Base-by-base conservation (phyloP, 2,113 vertebrate genomes). In the Symphodus melops region DNA sequence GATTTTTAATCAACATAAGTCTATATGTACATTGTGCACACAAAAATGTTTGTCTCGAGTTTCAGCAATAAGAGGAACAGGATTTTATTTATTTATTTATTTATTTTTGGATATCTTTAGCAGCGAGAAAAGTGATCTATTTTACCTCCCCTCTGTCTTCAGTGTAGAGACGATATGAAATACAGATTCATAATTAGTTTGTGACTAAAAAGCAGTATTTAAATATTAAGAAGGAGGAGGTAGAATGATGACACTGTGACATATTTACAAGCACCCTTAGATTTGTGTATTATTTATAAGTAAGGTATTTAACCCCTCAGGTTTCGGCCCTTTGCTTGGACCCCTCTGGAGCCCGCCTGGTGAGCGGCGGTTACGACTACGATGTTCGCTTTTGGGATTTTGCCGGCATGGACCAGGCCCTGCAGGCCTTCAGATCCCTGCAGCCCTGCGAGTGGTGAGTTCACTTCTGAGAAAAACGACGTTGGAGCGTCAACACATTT, bases 341-440 rank as follows among this genome's bases (percentile, higher is more conserved):
- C 87, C 97, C 98, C 4, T 99, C 98, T 8, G 98, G 98, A 68
- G 98, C 98, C 11, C 96, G 98, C 23, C 93, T 99, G 81, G 95
- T 99, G 86, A 97, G 96, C 16, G 98, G 97, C 17, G 97, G 97
- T 19, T 98, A 93, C 52, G 98, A 99, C 66, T 99, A 95, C 13
- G 96, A 98, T 36, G 96, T 99, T 54, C 95, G 95, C 39, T 98
- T 99, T 92, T 99, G 98, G 97, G 98, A 99, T 89, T 99, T 99
- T 90, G 98, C 98, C 56, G 98, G 98, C 80, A 99, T 99, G 98
- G 97, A 99, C 72, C 94, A 95, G 21, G 94, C 97, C 61, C 94
- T 99, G 64, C 96, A 97, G 72, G 96, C 98, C 68, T 99, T 99
- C 93, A 89, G 97, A 20, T 96, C 97, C 3, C 91, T 99, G 39